Conservation (phyloP, 2,797 vertebrate species). For the Trichosurus vulpecula region DNA sequence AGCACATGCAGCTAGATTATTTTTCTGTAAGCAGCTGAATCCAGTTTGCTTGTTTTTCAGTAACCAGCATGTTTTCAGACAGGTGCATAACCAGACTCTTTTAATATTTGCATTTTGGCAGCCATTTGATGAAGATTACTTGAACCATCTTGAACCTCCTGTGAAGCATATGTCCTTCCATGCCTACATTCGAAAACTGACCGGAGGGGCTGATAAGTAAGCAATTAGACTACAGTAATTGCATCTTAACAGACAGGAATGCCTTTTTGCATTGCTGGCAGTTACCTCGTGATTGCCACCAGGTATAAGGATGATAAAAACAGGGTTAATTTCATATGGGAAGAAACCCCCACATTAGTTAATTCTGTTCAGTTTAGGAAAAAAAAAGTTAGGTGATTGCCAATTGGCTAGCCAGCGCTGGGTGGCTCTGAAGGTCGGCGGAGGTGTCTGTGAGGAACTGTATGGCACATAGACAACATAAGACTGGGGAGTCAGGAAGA, state of each 20-base stretch:
- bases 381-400: not conserved
- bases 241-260: fast-evolving
- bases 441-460: not conserved
- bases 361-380: not conserved
- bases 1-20: constrained; percentile 61
- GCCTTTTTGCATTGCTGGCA: not conserved
- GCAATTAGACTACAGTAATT: constrained; percentile 44
- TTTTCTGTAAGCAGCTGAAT: constrained; percentile 35
- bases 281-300: not conserved
- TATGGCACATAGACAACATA: not conserved
- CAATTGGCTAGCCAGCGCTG: not conserved
- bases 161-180: constrained; percentile 99
- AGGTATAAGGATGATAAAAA: not conserved
- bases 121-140: constrained; percentile 99
- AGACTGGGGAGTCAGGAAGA: not conserved
- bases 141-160: constrained; percentile 98
- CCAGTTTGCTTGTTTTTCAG: constrained; percentile 61
- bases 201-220: constrained; percentile 98
- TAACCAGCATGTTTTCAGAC: constrained; percentile 41
- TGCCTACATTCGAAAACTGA: constrained; percentile 98
- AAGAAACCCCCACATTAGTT: fast-evolving
- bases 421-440: not conserved
- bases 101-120: constrained; percentile 79
- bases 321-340: not conserved
- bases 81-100: constrained; percentile 63